These are phyloP conservation scores for Champsocephalus gunnari DNA, from an alignment of 2,797 vertebrate genomes.

Conservation along the genomic window DNA sequence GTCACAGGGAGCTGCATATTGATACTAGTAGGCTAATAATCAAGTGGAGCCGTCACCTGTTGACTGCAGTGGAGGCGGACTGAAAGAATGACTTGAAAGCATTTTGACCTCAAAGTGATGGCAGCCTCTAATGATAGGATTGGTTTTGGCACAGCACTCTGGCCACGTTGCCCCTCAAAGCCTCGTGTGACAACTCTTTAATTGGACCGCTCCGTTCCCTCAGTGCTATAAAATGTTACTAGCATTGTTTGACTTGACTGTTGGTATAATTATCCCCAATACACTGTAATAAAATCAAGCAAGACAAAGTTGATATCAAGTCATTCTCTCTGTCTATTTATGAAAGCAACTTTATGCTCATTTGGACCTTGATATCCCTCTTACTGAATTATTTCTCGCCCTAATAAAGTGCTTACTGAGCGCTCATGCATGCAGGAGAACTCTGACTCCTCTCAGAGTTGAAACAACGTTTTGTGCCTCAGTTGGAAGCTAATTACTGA, in stretches of 20 bases:
- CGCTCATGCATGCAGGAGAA: constrained; percentile 56
- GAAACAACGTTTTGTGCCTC: constrained; percentile 48
- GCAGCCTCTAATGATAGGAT: constrained; percentile 80
- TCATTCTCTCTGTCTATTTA: constrained; percentile 41
- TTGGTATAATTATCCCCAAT: constrained; percentile 74
- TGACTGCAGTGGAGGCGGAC: constrained; percentile 59
- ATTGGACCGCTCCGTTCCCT: constrained; percentile 73
- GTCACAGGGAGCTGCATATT: constrained; percentile 58
- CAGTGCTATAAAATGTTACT: constrained; percentile 66
- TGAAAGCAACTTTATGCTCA: constrained; percentile 53
- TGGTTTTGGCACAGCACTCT: constrained; percentile 69
- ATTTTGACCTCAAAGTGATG: constrained; percentile 74
- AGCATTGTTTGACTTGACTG: constrained; percentile 62
- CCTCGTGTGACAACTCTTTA: constrained; percentile 79
- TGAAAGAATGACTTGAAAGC: constrained; percentile 77
- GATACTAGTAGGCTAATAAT: constrained; percentile 68
- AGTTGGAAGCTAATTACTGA: constrained; percentile 55
- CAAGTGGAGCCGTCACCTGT: constrained; percentile 79
- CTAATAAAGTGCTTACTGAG: constrained; percentile 61
- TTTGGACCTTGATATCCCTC: constrained; percentile 50
- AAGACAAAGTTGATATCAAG: constrained; percentile 62
- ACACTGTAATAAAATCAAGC: constrained; percentile 68
- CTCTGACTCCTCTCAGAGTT: constrained; percentile 45
- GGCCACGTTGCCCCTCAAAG: constrained; percentile 72
- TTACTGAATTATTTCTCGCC: constrained; percentile 48